Percentiles rank a stretch among this genome's conserved stretches.
Evolutionary conservation across 2,888 invertebrate species (phyloP).

Genomic region (Philereme transversata): DNA sequence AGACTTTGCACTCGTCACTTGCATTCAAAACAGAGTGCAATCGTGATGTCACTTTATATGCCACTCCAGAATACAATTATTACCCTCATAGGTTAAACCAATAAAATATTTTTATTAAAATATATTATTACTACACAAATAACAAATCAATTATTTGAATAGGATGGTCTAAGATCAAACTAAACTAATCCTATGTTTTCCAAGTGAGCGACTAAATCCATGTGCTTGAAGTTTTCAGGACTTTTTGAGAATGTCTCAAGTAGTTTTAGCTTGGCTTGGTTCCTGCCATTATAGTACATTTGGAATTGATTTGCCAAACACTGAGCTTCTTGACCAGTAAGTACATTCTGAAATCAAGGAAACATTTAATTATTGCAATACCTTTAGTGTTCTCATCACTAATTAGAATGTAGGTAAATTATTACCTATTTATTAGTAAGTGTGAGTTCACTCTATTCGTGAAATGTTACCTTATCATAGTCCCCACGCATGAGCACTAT

Average conservation of each 20-base stretch:
- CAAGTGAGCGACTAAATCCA: slow-evolving; percentile 90
- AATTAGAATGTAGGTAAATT: too few species aligned
- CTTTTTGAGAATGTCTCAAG: slow-evolving; percentile 87
- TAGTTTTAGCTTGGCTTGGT: slow-evolving; percentile 84
- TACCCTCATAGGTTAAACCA: slow-evolving; percentile 68
- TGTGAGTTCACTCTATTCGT: too few species aligned
- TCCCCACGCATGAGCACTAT: slow-evolving; percentile 94
- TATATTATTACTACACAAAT: slow-evolving; percentile 3
- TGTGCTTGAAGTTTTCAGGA: slow-evolving; percentile 91
- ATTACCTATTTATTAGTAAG: too few species aligned
- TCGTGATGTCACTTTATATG: slow-evolving; percentile 29
- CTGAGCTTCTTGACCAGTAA: slow-evolving; percentile 91
- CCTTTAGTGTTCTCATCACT: too few species aligned
- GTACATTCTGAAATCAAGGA: slow-evolving; percentile 79
- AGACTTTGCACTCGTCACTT: background rate
- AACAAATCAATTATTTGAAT: background rate
- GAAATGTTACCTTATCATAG: slow-evolving; percentile 85
- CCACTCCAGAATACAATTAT: slow-evolving; percentile 67
- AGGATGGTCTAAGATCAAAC: background rate
- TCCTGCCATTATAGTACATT: slow-evolving; percentile 90
- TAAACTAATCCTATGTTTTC: slow-evolving; percentile 84
- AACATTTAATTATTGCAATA: too few species aligned
- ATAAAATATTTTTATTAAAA: slow-evolving; percentile 12
- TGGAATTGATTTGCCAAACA: slow-evolving; percentile 94
- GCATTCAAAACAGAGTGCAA: background rate